Base-by-base conservation (phyloP, 2,113 vertebrate genomes). In the Nothocercus julius region DNA sequence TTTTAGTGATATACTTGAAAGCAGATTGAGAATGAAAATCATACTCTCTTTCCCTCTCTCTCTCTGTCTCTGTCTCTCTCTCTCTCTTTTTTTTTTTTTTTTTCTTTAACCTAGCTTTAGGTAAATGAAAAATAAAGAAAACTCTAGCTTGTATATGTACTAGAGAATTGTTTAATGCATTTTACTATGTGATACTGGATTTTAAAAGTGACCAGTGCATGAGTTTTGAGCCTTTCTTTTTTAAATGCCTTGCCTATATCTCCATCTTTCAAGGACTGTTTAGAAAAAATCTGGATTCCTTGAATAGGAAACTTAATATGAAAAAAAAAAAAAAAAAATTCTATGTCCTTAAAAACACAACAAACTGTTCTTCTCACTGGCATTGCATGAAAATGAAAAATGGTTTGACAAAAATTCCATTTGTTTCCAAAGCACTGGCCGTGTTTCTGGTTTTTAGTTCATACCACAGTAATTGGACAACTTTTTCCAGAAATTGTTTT, bases 201-300 rank as follows among this genome's bases (percentile, higher is more conserved):
- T 70, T 75, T 40, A 2, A 28, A 40, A 69, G 4, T 6, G 9
- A 0, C 1, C 7, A 49, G 12, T 32, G 4, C 0, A 0, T 56
- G 20, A 30, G 5, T 90, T 90, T 22, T 62, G 25, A 75, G 4
- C 27, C 13, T 72, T 49, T 47, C 11, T 87, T 56, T 75, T 53
- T 44, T n/a, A 38, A 91, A 54, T 14, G 8, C 11, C n/a, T 87
- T 85, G 15, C 7, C 14, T 4, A 19, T 42, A 24, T 45, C 12
- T 8, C 2, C 5, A 40, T 5, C 8, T 84, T 79, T 73, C 4
- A 73, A 68, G 54, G 82, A 56, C 24, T 30, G 12, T 58, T 85
- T 49, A 32, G 34, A 11, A 87, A 73, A 82, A 6, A 28, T 34
- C 15, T 63, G 25, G 11, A 27, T 79, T 38, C 4, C 2, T 47